Base-by-base conservation (phyloP, 2,113 vertebrate genomes). In the Ptyas mucosa region DNA sequence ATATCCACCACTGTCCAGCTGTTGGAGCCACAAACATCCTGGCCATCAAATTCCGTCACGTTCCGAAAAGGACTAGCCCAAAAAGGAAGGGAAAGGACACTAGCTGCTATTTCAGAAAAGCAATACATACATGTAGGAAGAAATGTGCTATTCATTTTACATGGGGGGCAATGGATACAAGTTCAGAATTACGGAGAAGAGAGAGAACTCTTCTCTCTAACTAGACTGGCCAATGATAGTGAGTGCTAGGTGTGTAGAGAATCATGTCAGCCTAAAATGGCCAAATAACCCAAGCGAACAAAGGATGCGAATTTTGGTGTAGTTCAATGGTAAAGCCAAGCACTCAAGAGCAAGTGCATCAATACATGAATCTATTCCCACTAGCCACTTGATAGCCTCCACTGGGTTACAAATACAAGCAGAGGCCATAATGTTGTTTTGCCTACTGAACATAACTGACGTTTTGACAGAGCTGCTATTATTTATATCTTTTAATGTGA, bases 1-100 rank as follows among this genome's bases (percentile, higher is more conserved):
- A 99, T 98, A 61, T 99, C 99, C 8, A 99, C 98, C 3, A 99
- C 99, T 0, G 98, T 98, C 99, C 99, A 99, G 96, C 99, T 99
- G 96, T 99, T 99, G 1, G 99, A 99, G 46, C 99, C 99, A 1
- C 99, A 99, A 0, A 99, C 99, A 0, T 99, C 99, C 95, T 99
- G 99, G 5, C 99, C 99, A 0, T 99, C 99, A 0, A 99, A 99
- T 97, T 99, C 99, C 0, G 99, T 99, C 96, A 99, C 99, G 0
- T 99, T 99, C 94, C 96, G 98, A 81, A 98, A 99, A 0, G 98
- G 99, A n/a, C 99, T 99, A 81, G 15, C 89, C 57, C 0, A 4
- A 3, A 5, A 15, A 24, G 15, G 18, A 43, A 90, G 86, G 87
- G 6, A 46, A 64, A 88, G 29, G 9, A 88, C 75, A 81, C 51